Percentiles rank a stretch among this genome's conserved stretches.
phyloP scores from a whole-genome alignment of 2,888 invertebrate species.

The Mythimna impura region DNA sequence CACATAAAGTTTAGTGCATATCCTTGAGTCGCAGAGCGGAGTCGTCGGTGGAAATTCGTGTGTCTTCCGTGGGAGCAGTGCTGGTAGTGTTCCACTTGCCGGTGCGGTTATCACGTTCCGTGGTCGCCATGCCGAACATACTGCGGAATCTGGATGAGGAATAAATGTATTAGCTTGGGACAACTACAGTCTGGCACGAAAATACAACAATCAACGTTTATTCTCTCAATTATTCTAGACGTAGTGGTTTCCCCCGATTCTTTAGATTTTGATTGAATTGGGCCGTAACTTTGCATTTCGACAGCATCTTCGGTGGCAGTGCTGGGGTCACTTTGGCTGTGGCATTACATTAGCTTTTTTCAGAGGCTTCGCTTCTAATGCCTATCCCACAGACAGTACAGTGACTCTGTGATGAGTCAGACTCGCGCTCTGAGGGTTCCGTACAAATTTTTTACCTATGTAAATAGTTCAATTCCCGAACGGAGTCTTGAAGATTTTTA shows the following conservation, averaged over 20 bases:
- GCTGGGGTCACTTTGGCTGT: neutral
- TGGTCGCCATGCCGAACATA: conserved; percentile 69
- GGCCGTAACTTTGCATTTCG: neutral
- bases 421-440: too few relatives aligned
- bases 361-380: neutral
- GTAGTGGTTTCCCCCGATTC: too few relatives aligned
- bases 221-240: too few relatives aligned
- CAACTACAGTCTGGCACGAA: too few relatives aligned
- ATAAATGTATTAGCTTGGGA: neutral
- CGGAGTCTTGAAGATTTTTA: too few relatives aligned
- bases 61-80: conserved; percentile 85
- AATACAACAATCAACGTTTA: too few relatives aligned
- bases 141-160: conserved; percentile 72
- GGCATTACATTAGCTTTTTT: neutral
- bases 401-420: neutral
- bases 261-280: too few relatives aligned
- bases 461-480: too few relatives aligned
- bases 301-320: neutral
- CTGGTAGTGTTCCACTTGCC: conserved; percentile 81
- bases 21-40: conserved; percentile 81
- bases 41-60: conserved; percentile 81
- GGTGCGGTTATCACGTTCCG: conserved; percentile 73
- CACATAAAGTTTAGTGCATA: conserved; percentile 72
- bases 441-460: too few relatives aligned
- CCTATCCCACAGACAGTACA: neutral